Evolutionary conservation across 2,113 vertebrate species (phyloP).

Genomic region (Pteronura brasiliensis): DNA sequence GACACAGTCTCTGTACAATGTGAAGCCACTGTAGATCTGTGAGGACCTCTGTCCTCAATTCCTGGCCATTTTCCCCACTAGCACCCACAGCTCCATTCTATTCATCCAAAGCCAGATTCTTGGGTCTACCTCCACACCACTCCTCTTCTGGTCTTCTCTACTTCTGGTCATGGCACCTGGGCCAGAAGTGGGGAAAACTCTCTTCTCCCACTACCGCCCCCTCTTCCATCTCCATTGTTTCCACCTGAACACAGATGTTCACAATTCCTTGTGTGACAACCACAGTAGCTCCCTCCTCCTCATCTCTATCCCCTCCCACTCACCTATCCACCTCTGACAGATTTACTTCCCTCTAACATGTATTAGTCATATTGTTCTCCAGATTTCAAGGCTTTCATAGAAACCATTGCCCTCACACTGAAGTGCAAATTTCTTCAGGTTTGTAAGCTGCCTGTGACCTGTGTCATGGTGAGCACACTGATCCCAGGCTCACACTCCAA

Average conservation of each 20-base stretch:
- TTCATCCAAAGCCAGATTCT: background rate
- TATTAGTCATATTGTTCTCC: background rate
- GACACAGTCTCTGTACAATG: fast-evolving
- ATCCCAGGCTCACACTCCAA: background rate
- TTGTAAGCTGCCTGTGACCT: background rate
- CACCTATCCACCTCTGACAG: background rate
- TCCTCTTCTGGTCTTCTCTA: background rate
- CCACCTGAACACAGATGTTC: background rate
- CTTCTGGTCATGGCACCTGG: background rate
- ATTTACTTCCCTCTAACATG: background rate
- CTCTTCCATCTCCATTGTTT: background rate
- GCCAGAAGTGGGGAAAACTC: background rate
- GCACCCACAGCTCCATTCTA: background rate
- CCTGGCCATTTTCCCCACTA: background rate
- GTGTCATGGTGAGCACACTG: background rate
- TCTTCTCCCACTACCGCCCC: background rate
- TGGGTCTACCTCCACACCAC: background rate
- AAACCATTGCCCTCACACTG: background rate
- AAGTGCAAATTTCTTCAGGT: background rate
- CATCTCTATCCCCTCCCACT: background rate
- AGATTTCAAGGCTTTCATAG: background rate
- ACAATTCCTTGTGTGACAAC: background rate
- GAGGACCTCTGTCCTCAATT: background rate
- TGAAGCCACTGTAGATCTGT: no score
- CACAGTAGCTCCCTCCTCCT: background rate